Evolutionary conservation across 2,797 vertebrate genomes (phyloP), one percentile per base, ranked within the genome.

Genomic region (Vireo griseus): DNA sequence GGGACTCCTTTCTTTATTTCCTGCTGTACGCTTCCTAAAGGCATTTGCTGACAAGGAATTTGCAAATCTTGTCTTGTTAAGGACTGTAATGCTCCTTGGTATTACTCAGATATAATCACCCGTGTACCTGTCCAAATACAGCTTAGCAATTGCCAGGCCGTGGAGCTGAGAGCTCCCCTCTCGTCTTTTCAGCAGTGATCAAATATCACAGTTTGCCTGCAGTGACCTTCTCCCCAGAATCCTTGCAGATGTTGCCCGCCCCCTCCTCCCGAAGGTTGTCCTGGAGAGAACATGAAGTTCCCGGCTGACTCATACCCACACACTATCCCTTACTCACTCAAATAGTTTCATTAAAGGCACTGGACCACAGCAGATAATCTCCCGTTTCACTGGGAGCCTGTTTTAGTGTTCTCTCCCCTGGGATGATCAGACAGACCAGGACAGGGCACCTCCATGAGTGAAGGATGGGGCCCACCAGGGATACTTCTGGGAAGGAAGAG

Each of bases 31-130:
- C 88, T 95, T 95, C 93, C 94, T 40, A 93, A 82, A 92, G 94
- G 86, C 94, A 95, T 95, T 97, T 95, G 92, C 93, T 91, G 94
- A 79, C 90, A 96, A 95, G 91, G 96, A 96, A 96, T 96, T 86
- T 94, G 97, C 96, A 92, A 84, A 94, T 94, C 90, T 77, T 19
- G 52, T 91, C 91, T 94, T 88, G 94, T 47, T 86, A 50, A 77
- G 13, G 20, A 68, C 58, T 63, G 78, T 44, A 94, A 50, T 81
- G 80, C 82, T 91, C 85, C 81, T 86, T 40, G 84, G 77, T 62
- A 51, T 85, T 74, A 39, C 76, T 55, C 39, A 92, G 89, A 94
- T 91, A 63, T 28, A 71, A 91, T 94, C 88, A 35, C 21, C 86
- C 51, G 39, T 40, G 37, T 95, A 92, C 86, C 94, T 94, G 86